These are phyloP conservation scores for Hipposideros armiger DNA, from an alignment of 2,113 vertebrate species.

Conservation along the genomic window DNA sequence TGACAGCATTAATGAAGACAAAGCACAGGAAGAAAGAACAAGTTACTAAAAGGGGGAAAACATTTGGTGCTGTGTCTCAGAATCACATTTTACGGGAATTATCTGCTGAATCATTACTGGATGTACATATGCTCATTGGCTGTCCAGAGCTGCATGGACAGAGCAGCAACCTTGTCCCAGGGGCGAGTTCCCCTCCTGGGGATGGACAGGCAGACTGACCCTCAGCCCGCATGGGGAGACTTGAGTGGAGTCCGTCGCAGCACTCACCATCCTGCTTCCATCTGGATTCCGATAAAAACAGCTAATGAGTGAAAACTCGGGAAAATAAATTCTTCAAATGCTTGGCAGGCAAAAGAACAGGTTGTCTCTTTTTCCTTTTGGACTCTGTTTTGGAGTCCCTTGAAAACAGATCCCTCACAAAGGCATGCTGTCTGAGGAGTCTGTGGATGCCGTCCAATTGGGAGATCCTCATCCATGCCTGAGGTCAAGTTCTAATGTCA, in stretches of 20 bases:
- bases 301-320: constrained; percentile 7
- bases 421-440: not conserved
- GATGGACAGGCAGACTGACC: not conserved
- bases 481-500: not conserved
- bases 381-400: not conserved
- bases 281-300: constrained; percentile 41
- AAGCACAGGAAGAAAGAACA: constrained; percentile 45
- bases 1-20: constrained; percentile 44
- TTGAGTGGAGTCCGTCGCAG: not conserved
- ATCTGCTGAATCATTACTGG: constrained; percentile 1
- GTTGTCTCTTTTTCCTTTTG: constrained; percentile 36
- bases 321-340: constrained; percentile 36
- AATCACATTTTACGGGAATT: constrained; percentile 38
- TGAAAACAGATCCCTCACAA: not conserved
- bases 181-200: not conserved
- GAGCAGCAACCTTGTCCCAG: not conserved
- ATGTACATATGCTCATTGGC: not conserved
- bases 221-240: not conserved
- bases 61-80: not conserved
- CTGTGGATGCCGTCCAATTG: not conserved
- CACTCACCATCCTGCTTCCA: not conserved
- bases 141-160: not conserved
- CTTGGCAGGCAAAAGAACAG: not conserved
- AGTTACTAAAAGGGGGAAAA: not conserved
- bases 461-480: not conserved